Base-by-base conservation (phyloP, 2,888 invertebrate species). In the Allacma fusca region DNA sequence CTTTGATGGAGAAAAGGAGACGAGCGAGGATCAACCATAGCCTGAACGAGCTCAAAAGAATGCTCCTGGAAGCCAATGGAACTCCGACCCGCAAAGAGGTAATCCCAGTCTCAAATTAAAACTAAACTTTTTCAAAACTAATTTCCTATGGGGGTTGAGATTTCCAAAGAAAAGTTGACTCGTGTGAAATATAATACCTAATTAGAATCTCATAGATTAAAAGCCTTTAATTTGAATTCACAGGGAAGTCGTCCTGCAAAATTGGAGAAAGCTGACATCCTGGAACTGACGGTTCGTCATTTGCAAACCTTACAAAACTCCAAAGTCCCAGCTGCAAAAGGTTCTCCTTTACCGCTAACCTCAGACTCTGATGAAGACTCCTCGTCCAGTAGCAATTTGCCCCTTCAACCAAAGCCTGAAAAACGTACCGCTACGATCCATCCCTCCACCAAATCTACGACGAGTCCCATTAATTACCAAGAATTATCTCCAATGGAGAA, bases 181-280 rank as follows among this genome's bases (percentile, higher is more conserved):
- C n/a, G n/a, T n/a, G n/a, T n/a, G n/a, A n/a, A n/a, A n/a, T n/a
- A n/a, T n/a, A n/a, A n/a, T n/a, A n/a, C n/a, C n/a, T n/a, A n/a
- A n/a, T n/a, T n/a, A n/a, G n/a, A n/a, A n/a, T n/a, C n/a, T n/a
- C n/a, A n/a, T n/a, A n/a, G n/a, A n/a, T n/a, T n/a, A n/a, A n/a
- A n/a, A n/a, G n/a, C n/a, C n/a, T n/a, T n/a, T n/a, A n/a, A n/a
- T n/a, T n/a, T n/a, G n/a, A 9, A 5, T 40, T 40, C 13, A 40
- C 40, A 78, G 78, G 78, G 78, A 40, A 75, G 57, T 13, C 85
- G 89, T 68, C 89, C 89, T 44, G 88, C 90, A 0, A 91, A 91
- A 86, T 85, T 91, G 83, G 91, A 91, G 85, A 91, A 91, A 85
- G 91, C 91, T 0, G 91, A 91, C 84, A 91, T 91, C 74, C 84